A percentile compares a stretch with the other conserved stretches of the same genome.
These are phyloP conservation scores for Elysia crispata DNA, from an alignment of 2,888 invertebrate species.

Conservation along the genomic window DNA sequence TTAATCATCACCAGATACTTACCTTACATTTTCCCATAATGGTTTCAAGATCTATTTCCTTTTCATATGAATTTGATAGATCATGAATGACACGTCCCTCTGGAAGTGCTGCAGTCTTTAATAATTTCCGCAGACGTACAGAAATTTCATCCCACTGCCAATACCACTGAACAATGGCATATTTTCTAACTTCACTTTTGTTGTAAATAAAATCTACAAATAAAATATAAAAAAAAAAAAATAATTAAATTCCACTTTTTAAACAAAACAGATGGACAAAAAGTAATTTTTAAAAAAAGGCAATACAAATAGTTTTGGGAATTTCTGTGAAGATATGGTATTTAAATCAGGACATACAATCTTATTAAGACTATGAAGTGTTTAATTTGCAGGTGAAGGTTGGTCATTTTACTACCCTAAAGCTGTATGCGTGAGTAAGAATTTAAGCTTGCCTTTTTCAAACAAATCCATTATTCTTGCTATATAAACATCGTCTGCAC, in stretches of 20 bases:
- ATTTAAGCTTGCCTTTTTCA: constrained; percentile 61
- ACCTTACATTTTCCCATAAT: constrained; percentile 71
- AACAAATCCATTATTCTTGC: constrained; percentile 66
- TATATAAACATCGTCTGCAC: constrained; percentile 60
- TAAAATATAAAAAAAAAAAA: constrained; percentile 45
- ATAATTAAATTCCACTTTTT: not conserved
- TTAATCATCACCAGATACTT: too few relatives aligned
- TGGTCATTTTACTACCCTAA: too few relatives aligned
- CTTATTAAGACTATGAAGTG: not conserved
- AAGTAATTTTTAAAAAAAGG: not conserved
- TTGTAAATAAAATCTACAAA: constrained; percentile 46
- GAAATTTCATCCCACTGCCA: constrained; percentile 59
- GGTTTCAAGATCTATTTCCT: constrained; percentile 66
- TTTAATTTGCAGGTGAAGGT: too few relatives aligned
- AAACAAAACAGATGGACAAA: not conserved
- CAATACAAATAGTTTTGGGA: not conserved
- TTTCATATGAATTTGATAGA: constrained; percentile 57
- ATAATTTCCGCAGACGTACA: constrained; percentile 46
- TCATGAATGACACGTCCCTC: constrained; percentile 69
- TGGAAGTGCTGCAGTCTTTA: constrained; percentile 44
- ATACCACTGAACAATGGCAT: constrained; percentile 68
- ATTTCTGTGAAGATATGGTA: not conserved
- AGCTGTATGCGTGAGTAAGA: too few relatives aligned
- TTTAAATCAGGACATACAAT: not conserved
- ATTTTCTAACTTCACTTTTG: constrained; percentile 45